These are phyloP conservation scores for Columba janthina DNA, from an alignment of 2,113 vertebrate species.

Conservation along the genomic window DNA sequence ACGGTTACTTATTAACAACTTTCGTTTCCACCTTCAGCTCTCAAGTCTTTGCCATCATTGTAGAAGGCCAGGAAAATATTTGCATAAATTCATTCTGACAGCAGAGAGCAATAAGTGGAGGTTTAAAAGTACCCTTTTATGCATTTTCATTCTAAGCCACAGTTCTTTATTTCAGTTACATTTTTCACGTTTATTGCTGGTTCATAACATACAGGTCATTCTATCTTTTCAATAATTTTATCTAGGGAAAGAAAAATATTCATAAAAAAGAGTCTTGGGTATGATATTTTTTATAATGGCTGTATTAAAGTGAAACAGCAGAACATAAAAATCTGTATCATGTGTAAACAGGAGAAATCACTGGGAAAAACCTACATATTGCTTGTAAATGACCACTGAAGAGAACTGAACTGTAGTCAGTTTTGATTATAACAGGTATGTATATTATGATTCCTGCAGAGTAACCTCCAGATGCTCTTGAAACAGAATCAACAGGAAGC, in stretches of 20 bases:
- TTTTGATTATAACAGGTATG: not conserved
- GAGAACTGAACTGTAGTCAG: not conserved
- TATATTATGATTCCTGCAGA: not conserved
- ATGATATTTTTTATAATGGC: not conserved
- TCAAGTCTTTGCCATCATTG: not conserved
- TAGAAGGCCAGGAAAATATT: not conserved
- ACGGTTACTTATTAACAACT: not conserved
- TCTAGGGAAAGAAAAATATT: not conserved
- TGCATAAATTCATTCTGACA: not conserved
- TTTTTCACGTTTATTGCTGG: not conserved
- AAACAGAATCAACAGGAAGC: constrained; percentile 17
- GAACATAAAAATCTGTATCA: not conserved
- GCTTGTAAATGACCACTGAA: not conserved
- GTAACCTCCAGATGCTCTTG: not conserved
- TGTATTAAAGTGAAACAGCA: constrained; percentile 2
- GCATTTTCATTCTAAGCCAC: not conserved
- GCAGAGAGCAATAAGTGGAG: not conserved
- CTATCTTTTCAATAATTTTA: not conserved
- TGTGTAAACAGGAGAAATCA: not conserved
- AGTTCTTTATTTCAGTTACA: not conserved
- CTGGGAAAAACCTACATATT: not conserved
- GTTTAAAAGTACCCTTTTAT: not conserved
- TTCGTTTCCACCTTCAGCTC: not conserved
- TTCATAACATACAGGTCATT: not conserved
- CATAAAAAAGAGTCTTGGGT: not conserved